A percentile compares a stretch with the other conserved stretches of the same genome.
phyloP scores from a whole-genome alignment of 2,113 vertebrate genomes.

The Pelecanus crispus region DNA sequence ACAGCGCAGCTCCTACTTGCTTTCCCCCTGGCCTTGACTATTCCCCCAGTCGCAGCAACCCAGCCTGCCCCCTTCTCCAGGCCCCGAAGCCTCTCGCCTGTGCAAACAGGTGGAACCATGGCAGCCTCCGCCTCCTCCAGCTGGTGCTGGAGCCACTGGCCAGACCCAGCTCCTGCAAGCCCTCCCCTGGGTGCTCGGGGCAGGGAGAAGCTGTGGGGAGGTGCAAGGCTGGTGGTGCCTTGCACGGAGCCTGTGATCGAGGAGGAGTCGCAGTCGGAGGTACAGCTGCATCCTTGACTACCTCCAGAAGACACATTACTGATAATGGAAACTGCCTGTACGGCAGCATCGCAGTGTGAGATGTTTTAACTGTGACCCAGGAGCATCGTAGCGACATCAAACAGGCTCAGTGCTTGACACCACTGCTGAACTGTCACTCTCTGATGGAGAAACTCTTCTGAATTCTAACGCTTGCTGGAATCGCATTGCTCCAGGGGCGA shows the following conservation, averaged over 20 bases:
- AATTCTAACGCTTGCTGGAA: neutral
- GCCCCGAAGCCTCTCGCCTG: neutral
- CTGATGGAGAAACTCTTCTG: neutral
- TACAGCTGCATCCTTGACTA: neutral
- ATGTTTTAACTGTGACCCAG: neutral
- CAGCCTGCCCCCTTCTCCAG: neutral
- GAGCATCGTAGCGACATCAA: neutral
- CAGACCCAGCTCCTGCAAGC: neutral
- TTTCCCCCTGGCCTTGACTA: neutral
- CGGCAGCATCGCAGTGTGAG: neutral
- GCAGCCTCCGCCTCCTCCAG: neutral
- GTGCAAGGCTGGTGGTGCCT: too few species aligned
- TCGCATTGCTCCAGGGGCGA: neutral
- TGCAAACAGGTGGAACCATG: neutral
- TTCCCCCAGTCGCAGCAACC: neutral
- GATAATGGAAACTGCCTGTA: neutral
- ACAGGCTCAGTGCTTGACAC: neutral
- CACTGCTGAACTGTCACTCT: neutral
- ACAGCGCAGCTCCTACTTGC: neutral
- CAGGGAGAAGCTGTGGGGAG: neutral
- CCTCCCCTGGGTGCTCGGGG: neutral
- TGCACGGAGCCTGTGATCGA: rapidly evolving
- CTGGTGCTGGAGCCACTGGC: neutral
- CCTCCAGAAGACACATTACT: neutral
- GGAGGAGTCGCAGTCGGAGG: neutral